These are phyloP conservation scores for Myotis planiceps DNA, from an alignment of 2,797 vertebrate genomes.

Conservation along the genomic window DNA sequence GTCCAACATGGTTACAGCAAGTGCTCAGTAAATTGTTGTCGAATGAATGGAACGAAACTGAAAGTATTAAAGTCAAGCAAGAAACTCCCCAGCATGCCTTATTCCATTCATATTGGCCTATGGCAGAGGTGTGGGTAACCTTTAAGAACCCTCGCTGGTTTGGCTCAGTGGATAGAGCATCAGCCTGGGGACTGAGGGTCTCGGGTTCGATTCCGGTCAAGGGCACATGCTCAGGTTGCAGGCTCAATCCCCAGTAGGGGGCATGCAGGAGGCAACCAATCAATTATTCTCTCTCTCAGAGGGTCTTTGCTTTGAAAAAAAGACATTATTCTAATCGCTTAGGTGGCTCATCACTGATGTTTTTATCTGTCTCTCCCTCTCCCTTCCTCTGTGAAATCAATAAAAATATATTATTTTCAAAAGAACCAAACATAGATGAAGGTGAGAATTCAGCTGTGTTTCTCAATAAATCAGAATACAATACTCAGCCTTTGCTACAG, in stretches of 20 bases:
- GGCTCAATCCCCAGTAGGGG: background rate
- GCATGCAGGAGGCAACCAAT: background rate
- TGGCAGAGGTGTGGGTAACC: rapidly evolving
- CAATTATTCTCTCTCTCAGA: background rate
- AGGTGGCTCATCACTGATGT: background rate
- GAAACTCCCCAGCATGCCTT: background rate
- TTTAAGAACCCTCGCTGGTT: background rate
- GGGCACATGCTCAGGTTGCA: background rate
- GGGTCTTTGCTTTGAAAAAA: no score
- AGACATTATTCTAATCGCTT: no score
- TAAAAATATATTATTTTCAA: background rate
- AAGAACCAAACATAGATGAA: background rate
- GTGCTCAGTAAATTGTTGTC: background rate
- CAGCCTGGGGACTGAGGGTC: no score
- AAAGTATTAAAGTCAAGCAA: background rate
- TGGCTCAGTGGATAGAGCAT: no score
- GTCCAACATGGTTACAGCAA: background rate
- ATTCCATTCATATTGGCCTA: background rate
- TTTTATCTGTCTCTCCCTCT: background rate
- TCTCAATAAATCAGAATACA: background rate
- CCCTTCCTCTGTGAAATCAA: background rate
- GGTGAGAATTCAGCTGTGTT: background rate
- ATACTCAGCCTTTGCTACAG: background rate
- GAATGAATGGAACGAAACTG: background rate
- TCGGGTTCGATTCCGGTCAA: background rate